Base-by-base conservation (phyloP, 2,888 invertebrate genomes). In the Ophioninae sp. region DNA sequence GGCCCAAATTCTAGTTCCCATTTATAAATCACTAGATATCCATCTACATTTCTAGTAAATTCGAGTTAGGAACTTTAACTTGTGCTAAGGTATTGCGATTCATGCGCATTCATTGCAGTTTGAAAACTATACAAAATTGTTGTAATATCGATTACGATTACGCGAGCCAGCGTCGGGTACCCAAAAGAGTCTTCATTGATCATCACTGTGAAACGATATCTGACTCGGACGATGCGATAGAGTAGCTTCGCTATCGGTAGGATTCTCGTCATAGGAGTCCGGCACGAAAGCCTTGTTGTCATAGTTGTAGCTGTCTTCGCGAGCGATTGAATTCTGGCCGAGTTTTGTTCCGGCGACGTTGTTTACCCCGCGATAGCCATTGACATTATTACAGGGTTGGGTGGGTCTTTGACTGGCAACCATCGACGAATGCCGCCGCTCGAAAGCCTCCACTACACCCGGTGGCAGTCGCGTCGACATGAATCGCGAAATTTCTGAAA, bases 401-500 rank as follows among this genome's bases (percentile, higher is more conserved):
- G 84, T 81, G 56, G 77, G 69, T 65, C 65, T 69, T 9, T 77
- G 79, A 13, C 85, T 58, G 37, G 77, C 69, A 6, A 73, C 77
- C 17, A 85, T n/a, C 0, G 83, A 82, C 23, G 85, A 82, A 22
- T 79, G 83, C n/a, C 85, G 73, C 0, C 61, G 76, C 41, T 83
- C 84, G n/a, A 86, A 82, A 13, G 85, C 85, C 51, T 83, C 79
- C 8, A 86, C 69, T 5, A 84, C 63, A 17, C 39, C 64, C 7
- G 74, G 73, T 0, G 85, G 81, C 44, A 85, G 79, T 13, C 85
- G 79, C 13, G 85, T 83, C 10, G 85, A 83, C 69, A 83, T 85
- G 0, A 85, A 22, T 58, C 83, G 75, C 6, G 84, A 65, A 39
- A 85, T 82, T 44, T 82, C 85, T 86, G 71, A 59, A 84, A 82